A percentile compares a stretch with the other conserved stretches of the same genome.
phyloP scores from a whole-genome alignment of 30 jellyfish, hydroid and myxozoan species.

The Calvadosia cruxmelitensis region DNA sequence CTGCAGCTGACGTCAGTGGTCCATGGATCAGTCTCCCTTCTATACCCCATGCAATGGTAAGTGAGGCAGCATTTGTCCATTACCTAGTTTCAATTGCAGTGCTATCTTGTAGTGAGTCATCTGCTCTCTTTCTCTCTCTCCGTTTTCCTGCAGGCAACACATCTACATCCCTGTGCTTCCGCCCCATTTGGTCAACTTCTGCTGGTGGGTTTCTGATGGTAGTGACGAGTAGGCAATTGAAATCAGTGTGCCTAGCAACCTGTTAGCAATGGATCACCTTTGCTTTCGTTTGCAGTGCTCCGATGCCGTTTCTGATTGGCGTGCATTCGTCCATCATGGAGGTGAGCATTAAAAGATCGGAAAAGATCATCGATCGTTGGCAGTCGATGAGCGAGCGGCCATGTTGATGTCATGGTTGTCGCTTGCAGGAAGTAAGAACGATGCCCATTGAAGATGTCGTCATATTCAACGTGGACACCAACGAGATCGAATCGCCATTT shows the following conservation, averaged over 20 bases:
- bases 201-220: conserved; percentile 43
- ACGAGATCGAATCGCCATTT: conserved; percentile 38
- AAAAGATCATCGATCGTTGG: background rate
- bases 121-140: background rate
- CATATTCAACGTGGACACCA: conserved; percentile 62
- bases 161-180: conserved; percentile 86
- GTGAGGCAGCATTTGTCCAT: background rate
- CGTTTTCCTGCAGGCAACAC: conserved; percentile 62
- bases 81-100: background rate
- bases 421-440: conserved; percentile 51
- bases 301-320: conserved; percentile 89
- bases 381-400: background rate
- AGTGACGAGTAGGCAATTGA: too few species aligned
- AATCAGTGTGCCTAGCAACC: too few species aligned
- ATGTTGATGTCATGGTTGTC: background rate
- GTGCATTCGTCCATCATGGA: conserved; percentile 87
- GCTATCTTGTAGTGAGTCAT: background rate
- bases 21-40: conserved; percentile 84
- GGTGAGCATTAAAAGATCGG: conserved; percentile 10
- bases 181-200: conserved; percentile 64
- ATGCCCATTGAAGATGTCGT: conserved; percentile 95
- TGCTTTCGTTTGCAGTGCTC: conserved; percentile 49
- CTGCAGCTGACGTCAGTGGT: conserved; percentile 73
- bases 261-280: background rate
- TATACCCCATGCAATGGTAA: conserved; percentile 95